Evolutionary conservation across 2,797 vertebrate genomes (phyloP), one percentile per base, ranked within the genome.

Genomic region (Sebastes baramenuke): DNA sequence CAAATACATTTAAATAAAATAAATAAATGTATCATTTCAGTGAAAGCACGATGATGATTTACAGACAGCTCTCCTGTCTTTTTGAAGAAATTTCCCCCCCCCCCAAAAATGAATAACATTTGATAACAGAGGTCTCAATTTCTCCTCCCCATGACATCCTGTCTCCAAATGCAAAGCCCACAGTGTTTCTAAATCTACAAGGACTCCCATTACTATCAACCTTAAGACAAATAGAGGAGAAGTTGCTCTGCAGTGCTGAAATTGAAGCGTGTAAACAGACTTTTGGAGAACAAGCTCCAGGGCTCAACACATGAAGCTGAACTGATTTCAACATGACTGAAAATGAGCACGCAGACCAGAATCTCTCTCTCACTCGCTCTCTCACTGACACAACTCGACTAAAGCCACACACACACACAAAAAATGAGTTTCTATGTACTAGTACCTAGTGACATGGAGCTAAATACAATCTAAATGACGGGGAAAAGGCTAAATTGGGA

Each of bases 61-160:
- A 24, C 4, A 68, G 14, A 24, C 8, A 29, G 12, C 52, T 8
- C 7, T 27, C 4, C 4, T 22, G 22, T 25, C n/a, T 56, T 38
- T 56, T 69, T 67, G 46, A 49, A 49, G 16, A 46, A 42, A 30
- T 29, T 27, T 30, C 1, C 7, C 30, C 29, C 29, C 2, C 29
- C 2, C 34, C 38, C 14, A 16, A 42, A 60, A 29, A 80, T 68
- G 0, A 67, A 29, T n/a, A 27, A 59, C 2, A 25, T 14, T 71
- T 74, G 18, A 36, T n/a, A 34, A 68, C 4, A 46, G 4, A 29
- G 10, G 30, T 74, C 30, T 61, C 32, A 54, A 1, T 66, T 36
- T 72, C 66, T 78, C 83, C 76, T 75, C 68, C 72, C 84, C 60
- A 67, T 38, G 36, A 59, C 71, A 73, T 74, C 80, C 75, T 46